Conservation (phyloP, 2,113 vertebrate genomes). For the Corythornis madagascariensis region DNA sequence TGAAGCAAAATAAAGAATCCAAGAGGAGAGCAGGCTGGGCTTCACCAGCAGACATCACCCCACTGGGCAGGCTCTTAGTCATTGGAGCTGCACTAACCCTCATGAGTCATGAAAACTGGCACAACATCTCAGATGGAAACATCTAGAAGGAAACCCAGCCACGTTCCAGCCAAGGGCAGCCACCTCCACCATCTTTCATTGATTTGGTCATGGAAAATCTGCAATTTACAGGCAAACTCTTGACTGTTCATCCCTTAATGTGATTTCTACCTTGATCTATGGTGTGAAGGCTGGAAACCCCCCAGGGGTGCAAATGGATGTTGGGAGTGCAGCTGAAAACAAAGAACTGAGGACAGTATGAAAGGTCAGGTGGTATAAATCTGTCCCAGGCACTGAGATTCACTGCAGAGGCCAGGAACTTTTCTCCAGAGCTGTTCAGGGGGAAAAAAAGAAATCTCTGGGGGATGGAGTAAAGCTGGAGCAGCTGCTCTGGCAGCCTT, state of each 20-base stretch:
- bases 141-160: background rate
- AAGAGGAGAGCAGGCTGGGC: background rate
- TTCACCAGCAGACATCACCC: background rate
- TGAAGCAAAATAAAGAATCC: background rate
- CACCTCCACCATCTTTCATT: background rate
- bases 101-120: background rate
- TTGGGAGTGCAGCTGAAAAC: background rate
- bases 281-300: background rate
- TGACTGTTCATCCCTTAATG: background rate
- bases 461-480: background rate
- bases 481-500: background rate
- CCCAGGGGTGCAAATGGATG: background rate
- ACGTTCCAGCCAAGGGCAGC: background rate
- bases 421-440: background rate
- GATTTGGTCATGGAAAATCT: background rate
- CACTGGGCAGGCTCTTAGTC: background rate
- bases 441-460: background rate
- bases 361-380: background rate
- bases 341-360: background rate
- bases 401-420: background rate
- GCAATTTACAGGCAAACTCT: background rate
- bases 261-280: background rate
- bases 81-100: background rate
- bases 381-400: background rate
- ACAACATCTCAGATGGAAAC: background rate